Base-by-base conservation (phyloP, 2,797 vertebrate species). In the Sebastes elongatus region DNA sequence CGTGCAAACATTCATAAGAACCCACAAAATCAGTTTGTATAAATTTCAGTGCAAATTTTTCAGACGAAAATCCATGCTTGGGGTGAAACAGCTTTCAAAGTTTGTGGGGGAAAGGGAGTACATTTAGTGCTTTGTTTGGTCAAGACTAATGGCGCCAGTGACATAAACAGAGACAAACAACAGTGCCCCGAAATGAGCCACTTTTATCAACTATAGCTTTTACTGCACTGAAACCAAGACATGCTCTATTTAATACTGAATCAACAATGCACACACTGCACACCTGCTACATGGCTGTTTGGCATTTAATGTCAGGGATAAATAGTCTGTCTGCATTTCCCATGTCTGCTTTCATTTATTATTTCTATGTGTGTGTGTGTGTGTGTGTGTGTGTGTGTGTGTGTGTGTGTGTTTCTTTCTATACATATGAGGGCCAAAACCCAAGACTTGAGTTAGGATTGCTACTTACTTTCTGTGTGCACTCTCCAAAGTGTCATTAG, bases 91-190 rank as follows among this genome's bases (percentile, higher is more conserved):
- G 49, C 49, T 70, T 30, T 65, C 2, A 32, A 13, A 5, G 13
- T 53, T 53, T 22, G 22, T 20, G 1, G 4, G 7, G 4, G 4
- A 20, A 49, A 7, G 3, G 10, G 3, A 32, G n/a, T 27, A 5
- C 18, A 18, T 64, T 16, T n/a, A 18, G n/a, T 69, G 20, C 66
- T 67, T 67, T 74, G 22, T n/a, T n/a, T 3, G 14, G 30, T 61
- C 16, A 46, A 6, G 71, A 52, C 25, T 32, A 60, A 83, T 33
- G 52, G 61, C 1, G 10, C 38, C 55, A 60, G 49, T 57, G 61
- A 76, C 63, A 53, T 81, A 83, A 85, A 86, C 74, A 71, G 5
- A 69, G 33, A 64, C 38, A 76, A 80, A 66, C 25, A 11, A 6
- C 25, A 25, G 56, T 18, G 4, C 14, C 25, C 27, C 69, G 23